Percentiles rank a stretch among this genome's conserved stretches.
Evolutionary conservation across 2,888 invertebrate species (phyloP).

Genomic region (Hyppa rectilinea): DNA sequence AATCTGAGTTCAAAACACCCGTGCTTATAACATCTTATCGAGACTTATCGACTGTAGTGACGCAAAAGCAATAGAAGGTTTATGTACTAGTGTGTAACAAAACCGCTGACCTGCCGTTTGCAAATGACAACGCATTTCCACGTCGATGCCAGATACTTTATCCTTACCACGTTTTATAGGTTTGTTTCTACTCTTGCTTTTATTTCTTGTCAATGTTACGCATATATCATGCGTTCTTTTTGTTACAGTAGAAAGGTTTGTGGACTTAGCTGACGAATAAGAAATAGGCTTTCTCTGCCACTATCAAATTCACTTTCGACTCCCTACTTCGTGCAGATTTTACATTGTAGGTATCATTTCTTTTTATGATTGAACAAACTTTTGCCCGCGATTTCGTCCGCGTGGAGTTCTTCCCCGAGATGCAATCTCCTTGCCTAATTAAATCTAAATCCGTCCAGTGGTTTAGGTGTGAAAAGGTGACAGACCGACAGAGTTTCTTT

Average conservation of each 20-base stretch:
- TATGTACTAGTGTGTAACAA: constrained; percentile 40
- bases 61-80: constrained; percentile 40
- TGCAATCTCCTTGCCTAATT: too few species aligned
- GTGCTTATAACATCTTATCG: not conserved
- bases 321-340: not conserved
- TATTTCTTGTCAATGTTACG: constrained; percentile 33
- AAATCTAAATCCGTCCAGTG: too few species aligned
- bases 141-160: constrained; percentile 48
- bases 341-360: not conserved
- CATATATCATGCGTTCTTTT: constrained; percentile 18
- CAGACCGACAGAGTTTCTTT: too few species aligned
- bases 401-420: too few species aligned
- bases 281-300: not conserved
- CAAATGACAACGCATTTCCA: constrained; percentile 60
- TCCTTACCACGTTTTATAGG: constrained; percentile 39
- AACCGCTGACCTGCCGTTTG: constrained; percentile 59
- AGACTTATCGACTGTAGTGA: constrained; percentile 4
- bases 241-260: constrained; percentile 3
- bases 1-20: not conserved
- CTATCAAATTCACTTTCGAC: not conserved
- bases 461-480: too few species aligned
- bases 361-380: not conserved
- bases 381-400: too few species aligned
- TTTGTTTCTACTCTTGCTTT: constrained; percentile 25
- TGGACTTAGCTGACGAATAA: not conserved